A percentile compares a stretch with the other conserved stretches of the same genome.
Evolutionary conservation across 2,797 vertebrate species (phyloP).

Genomic region (Mastacembelus armatus): DNA sequence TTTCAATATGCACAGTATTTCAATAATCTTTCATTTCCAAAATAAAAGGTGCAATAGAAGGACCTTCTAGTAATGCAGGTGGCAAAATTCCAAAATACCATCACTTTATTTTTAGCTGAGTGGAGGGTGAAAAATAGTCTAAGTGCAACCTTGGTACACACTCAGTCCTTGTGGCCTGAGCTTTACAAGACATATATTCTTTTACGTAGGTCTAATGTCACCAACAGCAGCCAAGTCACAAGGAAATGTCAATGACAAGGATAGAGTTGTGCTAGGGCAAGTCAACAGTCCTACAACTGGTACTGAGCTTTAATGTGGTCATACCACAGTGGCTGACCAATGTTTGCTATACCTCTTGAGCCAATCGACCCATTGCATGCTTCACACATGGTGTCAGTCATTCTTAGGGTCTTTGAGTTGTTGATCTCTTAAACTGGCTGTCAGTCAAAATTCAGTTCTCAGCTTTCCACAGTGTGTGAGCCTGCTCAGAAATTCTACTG

Average conservation of each 20-base stretch:
- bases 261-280: slow-evolving; percentile 46
- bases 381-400: slow-evolving; percentile 53
- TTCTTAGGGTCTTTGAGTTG: slow-evolving; percentile 34
- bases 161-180: slow-evolving; percentile 58
- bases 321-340: slow-evolving; percentile 5
- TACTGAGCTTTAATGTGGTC: slow-evolving; percentile 37
- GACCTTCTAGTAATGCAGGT: slow-evolving; percentile 76
- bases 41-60: slow-evolving; percentile 61
- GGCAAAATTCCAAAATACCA: slow-evolving; percentile 79
- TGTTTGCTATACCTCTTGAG: slow-evolving; percentile 17
- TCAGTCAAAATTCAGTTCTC: slow-evolving; percentile 46
- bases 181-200: slow-evolving; percentile 75
- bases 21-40: slow-evolving; percentile 40
- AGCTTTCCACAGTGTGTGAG: slow-evolving; percentile 30
- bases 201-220: slow-evolving; percentile 64
- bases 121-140: slow-evolving; percentile 68
- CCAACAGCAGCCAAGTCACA: slow-evolving; percentile 68
- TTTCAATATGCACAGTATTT: too few species aligned
- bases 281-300: slow-evolving; percentile 54
- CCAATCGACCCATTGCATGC: slow-evolving; percentile 37
- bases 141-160: slow-evolving; percentile 77
- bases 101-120: slow-evolving; percentile 80
- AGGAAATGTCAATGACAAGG: slow-evolving; percentile 78
- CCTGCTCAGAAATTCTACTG: slow-evolving; percentile 20
- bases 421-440: slow-evolving; percentile 48